Evolutionary conservation across 2,113 vertebrate genomes (phyloP).

Genomic region (Dascyllus trimaculatus): DNA sequence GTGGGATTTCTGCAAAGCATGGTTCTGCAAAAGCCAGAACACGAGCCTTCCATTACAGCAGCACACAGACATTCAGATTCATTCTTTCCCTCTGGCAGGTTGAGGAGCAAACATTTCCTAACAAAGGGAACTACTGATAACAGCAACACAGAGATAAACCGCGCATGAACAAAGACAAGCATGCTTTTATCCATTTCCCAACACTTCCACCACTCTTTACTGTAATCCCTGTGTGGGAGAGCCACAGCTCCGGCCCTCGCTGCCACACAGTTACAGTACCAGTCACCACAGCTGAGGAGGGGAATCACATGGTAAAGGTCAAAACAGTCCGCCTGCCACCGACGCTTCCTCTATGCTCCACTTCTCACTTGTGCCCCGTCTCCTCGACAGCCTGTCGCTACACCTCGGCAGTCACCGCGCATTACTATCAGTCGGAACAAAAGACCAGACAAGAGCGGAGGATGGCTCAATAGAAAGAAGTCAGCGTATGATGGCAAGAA

Average conservation of each 20-base stretch:
- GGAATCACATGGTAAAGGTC: constrained; percentile 53
- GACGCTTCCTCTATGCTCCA: constrained; percentile 36
- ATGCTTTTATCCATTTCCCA: not conserved
- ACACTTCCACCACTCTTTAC: not conserved
- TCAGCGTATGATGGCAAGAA: not conserved
- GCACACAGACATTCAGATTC: not conserved
- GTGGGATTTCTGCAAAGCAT: constrained; percentile 15
- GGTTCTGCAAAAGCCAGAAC: constrained; percentile 1
- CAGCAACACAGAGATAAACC: too few species aligned
- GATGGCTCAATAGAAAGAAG: constrained; percentile 9
- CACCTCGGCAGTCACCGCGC: constrained; percentile 28
- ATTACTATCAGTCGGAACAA: constrained; percentile 28
- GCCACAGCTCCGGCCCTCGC: not conserved
- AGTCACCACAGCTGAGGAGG: constrained; percentile 1
- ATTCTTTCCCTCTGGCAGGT: not conserved
- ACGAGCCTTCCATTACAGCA: constrained; percentile 4
- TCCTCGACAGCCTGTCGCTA: constrained; percentile 26
- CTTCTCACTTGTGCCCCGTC: constrained; percentile 30
- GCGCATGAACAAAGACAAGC: too few species aligned
- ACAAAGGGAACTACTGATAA: not conserved
- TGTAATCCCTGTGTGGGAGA: not conserved
- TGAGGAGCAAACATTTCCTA: not conserved
- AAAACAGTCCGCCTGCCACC: constrained; percentile 14
- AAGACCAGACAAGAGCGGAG: not conserved
- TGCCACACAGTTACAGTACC: not conserved